phyloP scores from a whole-genome alignment of 2,797 vertebrate species.

The Melanogrammus aeglefinus region DNA sequence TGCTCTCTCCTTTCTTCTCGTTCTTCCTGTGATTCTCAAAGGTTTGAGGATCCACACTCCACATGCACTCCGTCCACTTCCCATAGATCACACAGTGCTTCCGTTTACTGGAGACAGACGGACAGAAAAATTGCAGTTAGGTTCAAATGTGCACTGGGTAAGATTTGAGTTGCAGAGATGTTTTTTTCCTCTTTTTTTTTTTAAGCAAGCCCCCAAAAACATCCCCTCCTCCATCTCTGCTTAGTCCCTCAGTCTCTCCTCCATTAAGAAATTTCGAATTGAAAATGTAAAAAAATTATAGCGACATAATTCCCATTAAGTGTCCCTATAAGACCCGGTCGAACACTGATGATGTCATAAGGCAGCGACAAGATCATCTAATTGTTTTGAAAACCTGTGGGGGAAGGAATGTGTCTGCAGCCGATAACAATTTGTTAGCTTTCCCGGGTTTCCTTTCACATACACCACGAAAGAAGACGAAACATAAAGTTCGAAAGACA shows the following conservation, averaged over 20 bases:
- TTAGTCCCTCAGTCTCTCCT: not conserved
- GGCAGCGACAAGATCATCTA: not conserved
- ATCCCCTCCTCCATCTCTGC: too few species aligned
- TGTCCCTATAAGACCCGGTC: not conserved
- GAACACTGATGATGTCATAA: not conserved
- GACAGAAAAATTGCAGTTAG: not conserved
- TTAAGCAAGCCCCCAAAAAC: not conserved
- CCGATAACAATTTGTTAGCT: too few species aligned
- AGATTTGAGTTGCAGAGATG: not conserved
- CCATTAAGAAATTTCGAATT: not conserved
- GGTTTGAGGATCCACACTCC: constrained; percentile 82
- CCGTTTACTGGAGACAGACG: constrained; percentile 79
- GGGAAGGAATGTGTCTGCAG: too few species aligned
- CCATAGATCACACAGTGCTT: constrained; percentile 92
- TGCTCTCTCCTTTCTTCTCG: constrained; percentile 80
- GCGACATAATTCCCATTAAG: too few species aligned
- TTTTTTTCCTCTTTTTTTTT: not conserved
- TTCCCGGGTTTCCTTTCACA: too few species aligned
- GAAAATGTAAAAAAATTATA: too few species aligned
- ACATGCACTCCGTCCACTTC: constrained; percentile 96
- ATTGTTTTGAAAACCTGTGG: not conserved
- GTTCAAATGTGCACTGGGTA: not conserved
- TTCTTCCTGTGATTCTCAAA: constrained; percentile 85
- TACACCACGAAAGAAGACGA: not conserved
- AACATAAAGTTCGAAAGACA: not conserved